A percentile compares a stretch with the other conserved stretches of the same genome.
Evolutionary conservation across 2,113 vertebrate species (phyloP).

Genomic region (Ramphastos sulfuratus): DNA sequence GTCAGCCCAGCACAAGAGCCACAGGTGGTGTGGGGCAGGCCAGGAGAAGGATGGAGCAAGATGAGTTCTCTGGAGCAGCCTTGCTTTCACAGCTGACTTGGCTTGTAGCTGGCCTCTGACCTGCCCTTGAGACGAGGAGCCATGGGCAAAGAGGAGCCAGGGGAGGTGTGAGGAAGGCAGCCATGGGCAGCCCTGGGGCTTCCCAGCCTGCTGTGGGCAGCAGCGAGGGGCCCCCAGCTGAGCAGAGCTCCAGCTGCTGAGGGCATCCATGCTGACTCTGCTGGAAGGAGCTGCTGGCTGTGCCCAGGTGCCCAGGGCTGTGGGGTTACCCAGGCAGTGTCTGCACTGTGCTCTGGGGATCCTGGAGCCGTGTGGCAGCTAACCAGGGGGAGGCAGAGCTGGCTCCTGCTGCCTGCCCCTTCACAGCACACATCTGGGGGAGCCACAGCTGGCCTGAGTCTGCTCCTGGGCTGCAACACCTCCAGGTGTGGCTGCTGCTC

Average conservation of each 20-base stretch:
- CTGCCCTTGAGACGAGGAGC: background rate
- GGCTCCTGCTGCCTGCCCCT: background rate
- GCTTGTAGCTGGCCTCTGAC: background rate
- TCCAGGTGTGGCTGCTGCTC: background rate
- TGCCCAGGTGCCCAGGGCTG: background rate
- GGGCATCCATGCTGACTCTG: background rate
- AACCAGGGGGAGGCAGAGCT: background rate
- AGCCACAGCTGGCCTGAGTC: background rate
- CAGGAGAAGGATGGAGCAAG: background rate
- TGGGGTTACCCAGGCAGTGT: background rate
- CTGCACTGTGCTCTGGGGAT: background rate
- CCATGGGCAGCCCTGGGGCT: background rate
- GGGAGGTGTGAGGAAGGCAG: background rate
- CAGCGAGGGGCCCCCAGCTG: background rate
- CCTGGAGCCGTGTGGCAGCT: background rate
- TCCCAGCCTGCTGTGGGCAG: background rate
- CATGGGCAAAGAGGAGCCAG: background rate
- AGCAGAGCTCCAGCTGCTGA: accelerated
- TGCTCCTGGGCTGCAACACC: background rate
- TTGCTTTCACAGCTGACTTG: background rate
- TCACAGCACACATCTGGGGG: background rate
- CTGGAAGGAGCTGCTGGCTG: background rate
- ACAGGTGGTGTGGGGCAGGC: accelerated
- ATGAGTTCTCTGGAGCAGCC: background rate
- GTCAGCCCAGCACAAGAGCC: background rate